A percentile compares a stretch with the other conserved stretches of the same genome.
Evolutionary conservation across 2,797 vertebrate species (phyloP).

Genomic region (Acipenser transmontanus): DNA sequence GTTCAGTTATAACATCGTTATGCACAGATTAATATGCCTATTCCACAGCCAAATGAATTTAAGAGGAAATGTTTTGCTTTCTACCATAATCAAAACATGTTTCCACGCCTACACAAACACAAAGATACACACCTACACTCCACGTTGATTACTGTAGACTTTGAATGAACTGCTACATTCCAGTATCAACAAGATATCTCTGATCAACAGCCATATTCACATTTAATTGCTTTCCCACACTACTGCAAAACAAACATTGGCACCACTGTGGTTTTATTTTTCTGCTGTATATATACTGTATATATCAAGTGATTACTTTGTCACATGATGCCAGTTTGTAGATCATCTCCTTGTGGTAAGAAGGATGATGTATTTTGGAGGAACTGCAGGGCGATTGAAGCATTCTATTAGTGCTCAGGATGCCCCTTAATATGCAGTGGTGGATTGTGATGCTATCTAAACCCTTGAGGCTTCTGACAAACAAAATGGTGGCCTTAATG

Average conservation of each 20-base stretch:
- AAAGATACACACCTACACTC: slow-evolving; percentile 36
- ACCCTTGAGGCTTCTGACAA: background rate
- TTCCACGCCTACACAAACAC: slow-evolving; percentile 38
- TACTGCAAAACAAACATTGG: slow-evolving; percentile 19
- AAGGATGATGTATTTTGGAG: slow-evolving; percentile 4
- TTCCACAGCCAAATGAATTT: slow-evolving; percentile 10
- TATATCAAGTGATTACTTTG: slow-evolving; percentile 1
- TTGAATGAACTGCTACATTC: slow-evolving; percentile 39
- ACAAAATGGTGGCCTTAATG: background rate
- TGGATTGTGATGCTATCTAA: background rate
- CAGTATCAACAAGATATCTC: slow-evolving; percentile 38
- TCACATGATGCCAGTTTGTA: slow-evolving; percentile 9
- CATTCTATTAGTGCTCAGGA: background rate
- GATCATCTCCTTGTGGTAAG: background rate
- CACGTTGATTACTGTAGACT: slow-evolving; percentile 38
- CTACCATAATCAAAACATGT: slow-evolving; percentile 32
- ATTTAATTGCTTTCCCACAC: slow-evolving; percentile 22
- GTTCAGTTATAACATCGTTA: too few relatives aligned
- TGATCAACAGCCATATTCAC: slow-evolving; percentile 17
- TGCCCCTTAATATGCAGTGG: slow-evolving; percentile 7
- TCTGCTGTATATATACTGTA: background rate
- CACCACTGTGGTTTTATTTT: slow-evolving; percentile 8
- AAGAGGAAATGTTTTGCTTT: slow-evolving; percentile 37
- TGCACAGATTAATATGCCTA: too few relatives aligned
- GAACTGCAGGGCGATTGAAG: slow-evolving; percentile 6